Base-by-base conservation (phyloP, 1,140 invertebrate genomes). In the Anoplolepis gracilipes region DNA sequence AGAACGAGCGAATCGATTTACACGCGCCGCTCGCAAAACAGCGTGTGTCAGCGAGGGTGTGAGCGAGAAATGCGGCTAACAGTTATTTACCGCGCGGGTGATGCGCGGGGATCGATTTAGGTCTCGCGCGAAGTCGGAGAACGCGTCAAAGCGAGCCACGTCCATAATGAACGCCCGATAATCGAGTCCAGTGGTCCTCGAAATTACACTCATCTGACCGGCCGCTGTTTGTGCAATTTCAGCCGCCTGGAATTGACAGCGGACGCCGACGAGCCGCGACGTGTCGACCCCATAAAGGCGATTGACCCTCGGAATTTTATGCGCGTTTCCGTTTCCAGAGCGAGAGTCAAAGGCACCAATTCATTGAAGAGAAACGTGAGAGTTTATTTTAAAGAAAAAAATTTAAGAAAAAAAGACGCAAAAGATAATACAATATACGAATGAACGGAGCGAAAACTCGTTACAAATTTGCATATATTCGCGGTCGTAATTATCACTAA, bases 91-190 rank as follows among this genome's bases (percentile, higher is more conserved):
- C 55, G 53, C 55, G 53, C 36, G 62, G 25, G 57, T 33, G 57
- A 70, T 49, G 36, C 55, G 16, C n/a, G 11, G 3, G 13, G 46
- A n/a, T 2, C 46, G 46, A 19, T 49, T 19, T 49, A 49, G 22
- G 25, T n/a, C 13, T 22, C 49, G 53, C 59, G 16, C 42, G 33
- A 73, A 70, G 64, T 49, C n/a, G 55, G 25, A 61, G 30, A 25
- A 28, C 55, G 79, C 86, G 88, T 85, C 78, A 77, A 89, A 88
- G 88, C 86, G 73, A 53, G 25, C 61, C 30, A 30, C 46, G 30
- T 30, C n/a, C 73, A 53, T 92, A 92, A 92, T 87, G 86, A 88
- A 82, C 72, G 86, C 55, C 81, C 55, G 75, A 90, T 92, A 88
- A 91, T 90, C 76, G 86, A 85, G 62, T 90, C 73, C 89, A 84